Percentiles rank a stretch among this genome's conserved stretches.
Evolutionary conservation across 2,797 vertebrate species (phyloP).

Genomic region (Mycteria americana): DNA sequence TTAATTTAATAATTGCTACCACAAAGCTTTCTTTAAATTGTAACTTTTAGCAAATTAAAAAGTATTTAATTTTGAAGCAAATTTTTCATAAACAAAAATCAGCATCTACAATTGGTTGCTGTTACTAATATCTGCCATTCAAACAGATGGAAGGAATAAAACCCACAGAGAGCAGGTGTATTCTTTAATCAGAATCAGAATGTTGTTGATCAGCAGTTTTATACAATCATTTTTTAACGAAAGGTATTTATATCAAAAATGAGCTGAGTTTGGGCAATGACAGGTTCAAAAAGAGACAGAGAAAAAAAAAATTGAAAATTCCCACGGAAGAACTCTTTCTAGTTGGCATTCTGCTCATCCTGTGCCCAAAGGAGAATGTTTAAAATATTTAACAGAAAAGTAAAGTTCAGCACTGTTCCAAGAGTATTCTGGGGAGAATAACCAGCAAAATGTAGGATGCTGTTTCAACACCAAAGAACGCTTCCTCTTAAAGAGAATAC

Average conservation of each 20-base stretch:
- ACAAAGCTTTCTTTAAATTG: not conserved
- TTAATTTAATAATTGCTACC: not conserved
- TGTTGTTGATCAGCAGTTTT: not conserved
- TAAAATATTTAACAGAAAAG: constrained; percentile 21
- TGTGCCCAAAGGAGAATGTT: not conserved
- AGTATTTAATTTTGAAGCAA: not conserved
- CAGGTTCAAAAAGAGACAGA: not conserved
- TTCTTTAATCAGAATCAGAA: not conserved
- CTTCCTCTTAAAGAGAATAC: not conserved
- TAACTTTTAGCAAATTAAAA: not conserved
- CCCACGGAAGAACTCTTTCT: not conserved
- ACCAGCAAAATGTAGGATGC: not conserved
- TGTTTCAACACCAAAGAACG: not conserved
- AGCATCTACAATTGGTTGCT: not conserved
- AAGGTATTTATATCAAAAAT: not conserved
- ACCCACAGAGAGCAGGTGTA: not conserved
- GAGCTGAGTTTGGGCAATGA: not conserved
- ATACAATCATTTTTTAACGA: not conserved
- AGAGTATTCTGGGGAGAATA: not conserved
- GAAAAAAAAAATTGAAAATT: not conserved
- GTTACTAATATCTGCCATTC: not conserved
- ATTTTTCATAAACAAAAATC: not conserved
- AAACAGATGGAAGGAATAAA: not conserved
- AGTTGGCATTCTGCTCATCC: not conserved
- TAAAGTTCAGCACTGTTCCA: not conserved